Evolutionary conservation across 2,888 invertebrate species (phyloP), one percentile per base, ranked within the genome.

Genomic region (Meiosimyza platycephala): DNA sequence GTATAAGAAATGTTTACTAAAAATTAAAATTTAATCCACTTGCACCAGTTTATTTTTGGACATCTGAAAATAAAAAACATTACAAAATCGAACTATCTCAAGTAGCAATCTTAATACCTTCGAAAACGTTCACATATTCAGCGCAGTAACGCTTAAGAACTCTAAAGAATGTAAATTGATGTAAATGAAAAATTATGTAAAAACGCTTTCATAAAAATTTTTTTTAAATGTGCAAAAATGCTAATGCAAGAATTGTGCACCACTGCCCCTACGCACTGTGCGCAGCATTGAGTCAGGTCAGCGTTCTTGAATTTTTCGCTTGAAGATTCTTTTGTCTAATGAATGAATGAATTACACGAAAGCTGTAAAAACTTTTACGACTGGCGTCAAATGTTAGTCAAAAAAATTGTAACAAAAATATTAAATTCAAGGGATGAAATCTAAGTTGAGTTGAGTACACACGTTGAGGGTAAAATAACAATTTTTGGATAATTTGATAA

Each of bases 331-430:
- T 68, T 50, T 13, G 47, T 51, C 54, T 59, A 70, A 70, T 70
- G 70, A 70, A 70, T 70, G 62, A 62, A 50, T 28, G 63, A 70
- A 51, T 63, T 40, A 57, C 67, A 22, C 18, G 60, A 65, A 71
- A 51, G 54, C 52, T 66, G 55, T 57, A 63, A 51, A 57, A 66
- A 33, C 52, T 71, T 62, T 71, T 64, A 68, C 28, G 57, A 40
- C 54, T 72, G 65, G 72, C 62, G 70, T 70, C 70, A 18, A 48
- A 54, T n/a, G 6, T 48, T n/a, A 47, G 47, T 48, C 6, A 18
- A 48, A 22, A 5, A 48, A 33, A 50, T 13, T 28, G 16, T 28
- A 52, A 52, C n/a, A 40, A 16, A 15, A 64, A 40, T 9, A 40
- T 9, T 40, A 40, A 40, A 40, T 40, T 40, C n/a, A n/a, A 22